Conservation (phyloP, 2,113 vertebrate species). For the Indicator indicator region DNA sequence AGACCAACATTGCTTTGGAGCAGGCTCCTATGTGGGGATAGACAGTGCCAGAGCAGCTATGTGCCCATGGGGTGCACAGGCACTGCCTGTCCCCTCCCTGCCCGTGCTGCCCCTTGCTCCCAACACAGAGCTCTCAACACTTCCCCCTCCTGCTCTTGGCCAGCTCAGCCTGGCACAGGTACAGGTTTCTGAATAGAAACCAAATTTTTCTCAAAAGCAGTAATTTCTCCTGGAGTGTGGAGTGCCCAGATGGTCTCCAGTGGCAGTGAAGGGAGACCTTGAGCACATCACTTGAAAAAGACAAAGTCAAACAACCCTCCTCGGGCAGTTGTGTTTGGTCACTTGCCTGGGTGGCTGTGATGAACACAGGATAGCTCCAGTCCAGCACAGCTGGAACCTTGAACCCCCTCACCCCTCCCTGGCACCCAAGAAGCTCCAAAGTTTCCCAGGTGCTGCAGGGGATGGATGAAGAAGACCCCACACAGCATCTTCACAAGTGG, state of each 20-base stretch:
- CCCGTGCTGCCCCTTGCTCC: not conserved
- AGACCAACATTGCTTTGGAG: not conserved
- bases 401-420: not conserved
- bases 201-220: constrained; percentile 37
- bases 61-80: too few relatives aligned
- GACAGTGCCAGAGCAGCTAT: not conserved
- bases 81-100: not conserved
- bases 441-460: not conserved
- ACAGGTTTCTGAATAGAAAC: constrained; percentile 3
- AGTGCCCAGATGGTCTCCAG: not conserved
- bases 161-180: not conserved
- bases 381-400: not conserved
- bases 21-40: not conserved
- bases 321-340: not conserved
- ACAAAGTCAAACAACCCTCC: not conserved
- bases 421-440: not conserved
- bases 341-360: not conserved
- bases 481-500: not conserved
- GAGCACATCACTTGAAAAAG: not conserved
- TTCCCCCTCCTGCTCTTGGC: not conserved
- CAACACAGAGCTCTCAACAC: not conserved
- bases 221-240: not conserved
- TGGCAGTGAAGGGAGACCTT: not conserved
- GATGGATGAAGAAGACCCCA: accelerated
- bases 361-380: accelerated